A percentile compares a stretch with the other conserved stretches of the same genome.
Evolutionary conservation across 2,797 vertebrate genomes (phyloP).

Genomic region (Urosaurus nigricauda): DNA sequence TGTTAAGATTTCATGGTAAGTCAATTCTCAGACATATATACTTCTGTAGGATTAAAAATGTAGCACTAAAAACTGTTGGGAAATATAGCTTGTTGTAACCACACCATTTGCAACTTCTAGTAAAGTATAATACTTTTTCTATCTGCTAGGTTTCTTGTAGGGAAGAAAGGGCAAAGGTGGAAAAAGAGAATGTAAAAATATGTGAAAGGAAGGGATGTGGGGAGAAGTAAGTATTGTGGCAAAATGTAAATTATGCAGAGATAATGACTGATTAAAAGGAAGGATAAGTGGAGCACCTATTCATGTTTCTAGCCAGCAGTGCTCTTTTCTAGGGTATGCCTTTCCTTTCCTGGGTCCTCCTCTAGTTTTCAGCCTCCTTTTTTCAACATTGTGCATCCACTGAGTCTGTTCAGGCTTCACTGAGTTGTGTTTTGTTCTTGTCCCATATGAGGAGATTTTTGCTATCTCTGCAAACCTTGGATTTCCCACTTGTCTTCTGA

Average conservation of each 20-base stretch:
- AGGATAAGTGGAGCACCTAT: not conserved
- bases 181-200: not conserved
- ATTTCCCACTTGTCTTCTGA: not conserved
- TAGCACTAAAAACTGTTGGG: not conserved
- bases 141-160: not conserved
- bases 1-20: constrained; percentile 93
- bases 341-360: not conserved
- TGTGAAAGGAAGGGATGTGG: not conserved
- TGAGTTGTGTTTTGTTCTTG: too few relatives aligned
- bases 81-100: not conserved
- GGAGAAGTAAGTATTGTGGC: not conserved
- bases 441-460: too few relatives aligned
- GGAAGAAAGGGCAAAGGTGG: not conserved
- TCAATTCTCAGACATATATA: constrained; percentile 38
- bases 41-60: not conserved
- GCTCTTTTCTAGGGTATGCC: not conserved
- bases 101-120: not conserved
- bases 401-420: not conserved
- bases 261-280: not conserved
- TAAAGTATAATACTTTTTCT: not conserved
- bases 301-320: not conserved
- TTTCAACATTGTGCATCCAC: not conserved
- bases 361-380: not conserved
- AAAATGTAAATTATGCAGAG: not conserved
- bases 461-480: too few relatives aligned